Evolutionary conservation across 2,888 invertebrate genomes (phyloP).

Genomic region (Diarsia brunnea): DNA sequence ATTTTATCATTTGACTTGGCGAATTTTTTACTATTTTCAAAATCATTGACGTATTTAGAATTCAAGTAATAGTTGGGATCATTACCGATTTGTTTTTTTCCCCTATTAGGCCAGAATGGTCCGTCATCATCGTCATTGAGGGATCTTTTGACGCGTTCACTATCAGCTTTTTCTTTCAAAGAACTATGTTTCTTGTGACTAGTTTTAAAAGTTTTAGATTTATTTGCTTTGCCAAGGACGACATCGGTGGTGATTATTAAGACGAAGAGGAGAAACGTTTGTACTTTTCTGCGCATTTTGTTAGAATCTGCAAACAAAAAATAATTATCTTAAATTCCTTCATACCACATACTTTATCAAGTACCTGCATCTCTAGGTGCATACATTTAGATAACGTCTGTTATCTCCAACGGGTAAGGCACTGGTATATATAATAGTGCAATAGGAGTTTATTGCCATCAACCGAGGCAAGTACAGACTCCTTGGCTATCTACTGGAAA

Average conservation of each 20-base stretch:
- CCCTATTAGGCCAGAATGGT: slow-evolving; percentile 78
- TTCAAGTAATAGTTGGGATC: slow-evolving; percentile 44
- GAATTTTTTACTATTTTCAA: slow-evolving; percentile 63
- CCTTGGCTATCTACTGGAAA: background rate
- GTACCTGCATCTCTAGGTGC: background rate
- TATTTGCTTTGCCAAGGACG: slow-evolving; percentile 77
- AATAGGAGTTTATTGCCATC: background rate
- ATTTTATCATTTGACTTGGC: slow-evolving; percentile 67
- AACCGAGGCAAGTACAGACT: background rate
- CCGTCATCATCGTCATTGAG: slow-evolving; percentile 73
- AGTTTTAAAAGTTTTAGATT: slow-evolving; percentile 72
- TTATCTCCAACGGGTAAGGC: background rate
- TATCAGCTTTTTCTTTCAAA: slow-evolving; percentile 70
- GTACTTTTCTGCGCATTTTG: slow-evolving; percentile 80
- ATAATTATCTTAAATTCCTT: background rate
- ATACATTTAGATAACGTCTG: background rate
- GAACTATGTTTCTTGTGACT: slow-evolving; percentile 69
- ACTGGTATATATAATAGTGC: background rate
- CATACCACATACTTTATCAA: background rate
- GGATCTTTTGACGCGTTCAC: slow-evolving; percentile 80
- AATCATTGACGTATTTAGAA: slow-evolving; percentile 58
- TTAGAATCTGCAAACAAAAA: slow-evolving; percentile 75
- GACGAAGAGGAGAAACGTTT: slow-evolving; percentile 73
- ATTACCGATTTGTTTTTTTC: slow-evolving; percentile 72
- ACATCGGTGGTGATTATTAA: slow-evolving; percentile 78